Percentiles rank a stretch among this genome's conserved stretches.
Evolutionary conservation across 2,113 vertebrate genomes (phyloP).

Genomic region (Dasypus novemcinctus): DNA sequence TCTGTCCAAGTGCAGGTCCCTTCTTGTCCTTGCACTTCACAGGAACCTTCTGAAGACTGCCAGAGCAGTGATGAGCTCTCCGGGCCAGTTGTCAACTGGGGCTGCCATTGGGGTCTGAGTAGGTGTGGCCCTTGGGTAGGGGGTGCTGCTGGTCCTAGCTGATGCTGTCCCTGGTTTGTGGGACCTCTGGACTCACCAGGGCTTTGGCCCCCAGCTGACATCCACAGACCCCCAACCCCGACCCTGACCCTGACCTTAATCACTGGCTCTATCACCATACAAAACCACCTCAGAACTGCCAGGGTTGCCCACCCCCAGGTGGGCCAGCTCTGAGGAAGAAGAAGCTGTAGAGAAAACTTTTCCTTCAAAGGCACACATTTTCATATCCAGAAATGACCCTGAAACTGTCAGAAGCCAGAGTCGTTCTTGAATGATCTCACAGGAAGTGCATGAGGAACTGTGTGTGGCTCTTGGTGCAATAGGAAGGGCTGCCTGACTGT

Average conservation of each 20-base stretch:
- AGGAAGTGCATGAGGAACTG: not conserved
- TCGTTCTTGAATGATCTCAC: not conserved
- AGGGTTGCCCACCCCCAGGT: not conserved
- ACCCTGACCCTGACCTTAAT: not conserved
- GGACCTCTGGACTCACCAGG: not conserved
- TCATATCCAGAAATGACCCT: not conserved
- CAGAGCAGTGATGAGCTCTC: not conserved
- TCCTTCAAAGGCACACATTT: not conserved
- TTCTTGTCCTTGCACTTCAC: not conserved
- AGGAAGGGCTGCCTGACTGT: no score
- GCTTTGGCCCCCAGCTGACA: not conserved
- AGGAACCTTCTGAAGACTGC: not conserved
- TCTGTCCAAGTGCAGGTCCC: not conserved
- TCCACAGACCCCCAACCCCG: not conserved
- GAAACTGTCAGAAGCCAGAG: not conserved
- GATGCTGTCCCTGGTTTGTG: not conserved
- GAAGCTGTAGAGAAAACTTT: not conserved
- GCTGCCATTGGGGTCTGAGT: not conserved
- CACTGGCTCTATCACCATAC: not conserved
- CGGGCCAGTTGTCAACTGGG: not conserved
- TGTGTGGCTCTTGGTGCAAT: no score
- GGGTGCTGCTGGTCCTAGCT: not conserved
- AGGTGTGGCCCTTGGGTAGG: rapidly evolving
- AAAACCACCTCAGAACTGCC: not conserved
- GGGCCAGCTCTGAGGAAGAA: not conserved